Conservation (phyloP, 2,797 vertebrate genomes). For the Sebastes matsubarae region DNA sequence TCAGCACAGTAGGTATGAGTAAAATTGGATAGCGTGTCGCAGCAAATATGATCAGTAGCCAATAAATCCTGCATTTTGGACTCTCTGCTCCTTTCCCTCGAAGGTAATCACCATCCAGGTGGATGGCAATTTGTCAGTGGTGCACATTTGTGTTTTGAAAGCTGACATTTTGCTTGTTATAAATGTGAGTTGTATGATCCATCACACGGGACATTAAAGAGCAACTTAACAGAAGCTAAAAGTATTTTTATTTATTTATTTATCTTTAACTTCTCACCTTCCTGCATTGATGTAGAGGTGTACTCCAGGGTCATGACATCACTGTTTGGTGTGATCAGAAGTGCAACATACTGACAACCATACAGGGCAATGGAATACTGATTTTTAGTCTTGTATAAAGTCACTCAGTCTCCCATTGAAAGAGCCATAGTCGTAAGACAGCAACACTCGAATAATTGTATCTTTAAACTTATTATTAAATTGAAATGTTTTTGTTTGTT, state of each 20-base stretch:
- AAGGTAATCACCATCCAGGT: no score
- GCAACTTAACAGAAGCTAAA: not conserved
- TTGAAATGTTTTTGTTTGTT: not conserved
- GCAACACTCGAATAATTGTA: not conserved
- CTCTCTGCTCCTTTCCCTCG: not conserved
- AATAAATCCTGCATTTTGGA: not conserved
- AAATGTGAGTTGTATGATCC: not conserved
- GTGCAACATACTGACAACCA: not conserved
- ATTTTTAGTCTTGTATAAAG: not conserved
- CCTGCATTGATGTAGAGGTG: not conserved
- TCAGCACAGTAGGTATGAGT: not conserved
- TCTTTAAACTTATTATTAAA: not conserved
- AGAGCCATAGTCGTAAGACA: not conserved
- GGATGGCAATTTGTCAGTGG: not conserved
- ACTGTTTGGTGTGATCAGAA: not conserved
- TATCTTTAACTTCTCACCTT: not conserved
- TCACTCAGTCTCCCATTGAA: not conserved
- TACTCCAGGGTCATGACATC: not conserved
- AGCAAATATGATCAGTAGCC: not conserved
- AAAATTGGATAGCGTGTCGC: not conserved
- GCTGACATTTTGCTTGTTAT: not conserved
- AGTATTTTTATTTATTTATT: not conserved
- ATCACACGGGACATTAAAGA: not conserved
- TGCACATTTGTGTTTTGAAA: not conserved
- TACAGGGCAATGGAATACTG: not conserved